Conservation (phyloP, 2,797 vertebrate genomes). For the Fistularia tabacaria region DNA sequence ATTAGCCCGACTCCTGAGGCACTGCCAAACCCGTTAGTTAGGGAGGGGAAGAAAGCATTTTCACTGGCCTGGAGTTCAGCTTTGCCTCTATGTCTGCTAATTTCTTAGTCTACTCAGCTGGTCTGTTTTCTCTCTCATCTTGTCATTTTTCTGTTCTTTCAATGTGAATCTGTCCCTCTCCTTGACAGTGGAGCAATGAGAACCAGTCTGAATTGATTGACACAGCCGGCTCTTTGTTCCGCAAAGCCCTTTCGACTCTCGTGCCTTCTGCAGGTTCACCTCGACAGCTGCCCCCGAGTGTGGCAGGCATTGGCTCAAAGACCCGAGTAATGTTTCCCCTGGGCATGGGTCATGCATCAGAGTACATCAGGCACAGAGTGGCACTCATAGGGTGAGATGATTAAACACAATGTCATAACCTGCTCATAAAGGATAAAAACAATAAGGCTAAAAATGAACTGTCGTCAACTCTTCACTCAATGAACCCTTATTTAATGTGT, state of each 20-base stretch:
- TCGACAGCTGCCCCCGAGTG: constrained; percentile 93
- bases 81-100: constrained; percentile 62
- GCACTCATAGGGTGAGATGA: constrained; percentile 90
- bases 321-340: constrained; percentile 89
- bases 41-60: constrained; percentile 45
- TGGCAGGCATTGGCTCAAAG: constrained; percentile 82
- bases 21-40: constrained; percentile 68
- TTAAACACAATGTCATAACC: constrained; percentile 1
- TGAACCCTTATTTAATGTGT: background rate
- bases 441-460: too few relatives aligned
- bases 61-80: constrained; percentile 54
- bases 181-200: constrained; percentile 87
- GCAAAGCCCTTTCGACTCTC: constrained; percentile 78
- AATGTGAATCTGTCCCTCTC: constrained; percentile 19
- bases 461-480: too few relatives aligned
- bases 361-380: constrained; percentile 89
- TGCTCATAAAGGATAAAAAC: background rate
- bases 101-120: constrained; percentile 56
- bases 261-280: constrained; percentile 83
- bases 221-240: constrained; percentile 83
- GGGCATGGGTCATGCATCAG: constrained; percentile 88
- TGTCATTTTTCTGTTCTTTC: constrained; percentile 30
- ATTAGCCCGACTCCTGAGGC: constrained; percentile 61
- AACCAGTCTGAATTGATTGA: constrained; percentile 91
- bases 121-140: constrained; percentile 55